Evolutionary conservation across 2,888 invertebrate species (phyloP).

Genomic region (Bembecia ichneumoniformis): DNA sequence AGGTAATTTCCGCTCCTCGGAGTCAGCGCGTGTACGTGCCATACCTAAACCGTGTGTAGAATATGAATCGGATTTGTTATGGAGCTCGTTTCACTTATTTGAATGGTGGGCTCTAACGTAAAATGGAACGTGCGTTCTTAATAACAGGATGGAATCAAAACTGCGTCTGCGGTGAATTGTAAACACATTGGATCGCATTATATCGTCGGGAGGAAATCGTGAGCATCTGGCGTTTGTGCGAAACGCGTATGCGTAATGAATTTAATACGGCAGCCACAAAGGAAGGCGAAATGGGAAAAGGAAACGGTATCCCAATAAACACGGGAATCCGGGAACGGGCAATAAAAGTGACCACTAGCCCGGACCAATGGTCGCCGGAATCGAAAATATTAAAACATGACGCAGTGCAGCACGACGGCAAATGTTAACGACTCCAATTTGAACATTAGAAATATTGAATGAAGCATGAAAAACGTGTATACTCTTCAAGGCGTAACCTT

Average conservation of each 20-base stretch:
- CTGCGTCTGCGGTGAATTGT: constrained; percentile 28
- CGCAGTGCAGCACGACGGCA: neutral
- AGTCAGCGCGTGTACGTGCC: too few species aligned
- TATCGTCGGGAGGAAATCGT: constrained; percentile 38
- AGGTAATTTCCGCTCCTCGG: too few species aligned
- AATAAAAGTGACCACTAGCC: constrained; percentile 13
- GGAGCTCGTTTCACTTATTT: neutral
- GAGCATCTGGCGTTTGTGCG: constrained; percentile 43
- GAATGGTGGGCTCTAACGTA: constrained; percentile 24
- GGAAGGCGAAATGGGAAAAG: constrained; percentile 45
- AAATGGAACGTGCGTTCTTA: constrained; percentile 43
- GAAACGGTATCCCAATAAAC: constrained; percentile 34
- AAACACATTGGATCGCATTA: constrained; percentile 31
- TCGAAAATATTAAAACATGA: too few species aligned
- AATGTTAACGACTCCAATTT: neutral
- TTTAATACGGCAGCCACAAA: constrained; percentile 27
- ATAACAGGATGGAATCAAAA: constrained; percentile 43
- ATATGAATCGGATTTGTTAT: too few species aligned
- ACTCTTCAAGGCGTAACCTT: constrained; percentile 41
- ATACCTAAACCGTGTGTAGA: too few species aligned
- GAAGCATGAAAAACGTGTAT: constrained; percentile 16
- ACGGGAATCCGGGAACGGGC: constrained; percentile 15
- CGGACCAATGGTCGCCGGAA: too few species aligned
- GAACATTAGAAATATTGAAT: constrained; percentile 27
- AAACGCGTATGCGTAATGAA: constrained; percentile 3